Evolutionary conservation across 2,797 vertebrate genomes (phyloP).

Genomic region (Rhincodon typus): DNA sequence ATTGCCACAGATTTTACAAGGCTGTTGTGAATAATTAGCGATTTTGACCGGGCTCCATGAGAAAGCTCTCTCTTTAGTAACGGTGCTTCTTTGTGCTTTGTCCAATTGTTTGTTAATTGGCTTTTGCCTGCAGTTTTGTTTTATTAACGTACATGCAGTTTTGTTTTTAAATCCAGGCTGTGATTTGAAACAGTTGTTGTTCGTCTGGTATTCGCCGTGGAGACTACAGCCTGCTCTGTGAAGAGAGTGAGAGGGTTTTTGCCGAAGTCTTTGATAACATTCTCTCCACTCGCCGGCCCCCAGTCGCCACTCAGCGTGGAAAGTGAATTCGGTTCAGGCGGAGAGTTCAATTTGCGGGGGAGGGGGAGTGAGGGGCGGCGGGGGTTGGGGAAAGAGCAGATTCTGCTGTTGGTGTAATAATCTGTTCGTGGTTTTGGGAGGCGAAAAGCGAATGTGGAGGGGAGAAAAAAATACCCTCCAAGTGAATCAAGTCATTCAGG

Average conservation of each 20-base stretch:
- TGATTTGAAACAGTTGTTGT: slow-evolving; percentile 57
- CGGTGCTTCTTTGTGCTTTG: slow-evolving; percentile 46
- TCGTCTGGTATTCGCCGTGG: slow-evolving; percentile 54
- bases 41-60: slow-evolving; percentile 1
- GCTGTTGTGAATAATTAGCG: not conserved
- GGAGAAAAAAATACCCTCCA: too few species aligned
- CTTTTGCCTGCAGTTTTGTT: slow-evolving; percentile 39
- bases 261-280: slow-evolving; percentile 69
- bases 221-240: slow-evolving; percentile 61
- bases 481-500: slow-evolving; percentile 28
- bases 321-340: slow-evolving; percentile 58
- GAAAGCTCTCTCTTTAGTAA: slow-evolving; percentile 40
- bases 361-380: slow-evolving; percentile 15
- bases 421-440: slow-evolving; percentile 50
- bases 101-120: slow-evolving; percentile 50
- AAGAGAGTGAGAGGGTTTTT: slow-evolving; percentile 52
- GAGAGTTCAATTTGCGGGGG: slow-evolving; percentile 56
- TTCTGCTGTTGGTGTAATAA: slow-evolving; percentile 59
- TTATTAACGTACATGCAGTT: too few species aligned
- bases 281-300: slow-evolving; percentile 51
- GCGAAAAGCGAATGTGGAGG: slow-evolving; percentile 50
- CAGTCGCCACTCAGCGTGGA: slow-evolving; percentile 56
- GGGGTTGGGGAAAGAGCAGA: slow-evolving; percentile 59
- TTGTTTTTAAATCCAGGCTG: slow-evolving; percentile 49
- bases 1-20: not conserved